Base-by-base conservation (phyloP, 2,888 invertebrate species). In the Eristalinus sepulchralis region DNA sequence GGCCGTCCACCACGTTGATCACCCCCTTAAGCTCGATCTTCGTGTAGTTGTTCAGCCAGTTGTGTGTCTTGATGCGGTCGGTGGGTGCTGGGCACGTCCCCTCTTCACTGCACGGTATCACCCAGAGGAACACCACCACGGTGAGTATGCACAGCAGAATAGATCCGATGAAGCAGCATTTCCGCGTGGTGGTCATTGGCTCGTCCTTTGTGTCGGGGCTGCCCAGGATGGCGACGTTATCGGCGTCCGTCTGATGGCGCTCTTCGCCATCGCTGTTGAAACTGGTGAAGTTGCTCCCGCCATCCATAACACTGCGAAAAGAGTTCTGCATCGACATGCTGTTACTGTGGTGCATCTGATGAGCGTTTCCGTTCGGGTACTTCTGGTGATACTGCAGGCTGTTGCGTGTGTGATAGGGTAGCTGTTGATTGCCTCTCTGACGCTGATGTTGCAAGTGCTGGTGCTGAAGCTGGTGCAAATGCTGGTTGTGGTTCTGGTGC, bases 41-140 rank as follows among this genome's bases (percentile, higher is more conserved):
- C 24, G 95, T 95, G 88, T 95, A 95, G 57, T 95, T 94, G 64
- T 95, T 93, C 83, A 95, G 94, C 96, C 96, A 96, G 88, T 95
- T 95, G 9, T 94, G 94, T 0, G 95, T 95, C 90, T 94, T 95
- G 24, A 94, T 92, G 90, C 94, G 94, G 82, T 94, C 94, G 4
- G 92, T 92, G 0, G 91, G 90, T 0, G 93, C 93, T 11, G 95
- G 94, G 89, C 97, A 97, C 70, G 95, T 94, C 17, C 95, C 94
- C 6, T 94, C 94, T 89, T 96, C 95, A 3, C 95, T 94, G 89
- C 97, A 97, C 0, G 97, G 97, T 89, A 96, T 93, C 5, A 95
- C 94, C 95, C 96, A 96, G 6, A 96, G 92, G 90, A 96, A 97
- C 89, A 95, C 94, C 57, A 96, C 93, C 66, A 96, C 95, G 8